A percentile compares a stretch with the other conserved stretches of the same genome.
These are phyloP conservation scores for Heterotilapia buettikoferi DNA, from an alignment of 2,113 vertebrate species.

Conservation along the genomic window DNA sequence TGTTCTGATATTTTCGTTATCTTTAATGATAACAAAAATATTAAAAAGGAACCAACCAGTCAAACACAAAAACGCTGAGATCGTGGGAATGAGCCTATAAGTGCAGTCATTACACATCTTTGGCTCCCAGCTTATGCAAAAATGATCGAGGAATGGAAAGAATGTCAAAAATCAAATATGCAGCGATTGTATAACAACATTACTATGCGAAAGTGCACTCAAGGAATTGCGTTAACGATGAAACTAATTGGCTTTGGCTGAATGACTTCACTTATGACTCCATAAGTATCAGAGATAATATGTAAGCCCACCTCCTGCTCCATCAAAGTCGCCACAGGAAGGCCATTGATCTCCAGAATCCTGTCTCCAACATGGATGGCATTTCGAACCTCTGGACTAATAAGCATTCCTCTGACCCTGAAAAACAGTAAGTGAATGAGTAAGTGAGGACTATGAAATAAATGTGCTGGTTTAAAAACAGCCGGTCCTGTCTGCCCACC, in stretches of 20 bases:
- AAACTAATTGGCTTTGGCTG: not conserved
- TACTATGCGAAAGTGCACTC: not conserved
- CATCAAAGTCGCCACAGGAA: slow-evolving; percentile 79
- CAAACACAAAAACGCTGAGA: not conserved
- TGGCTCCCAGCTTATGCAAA: slow-evolving; percentile 35
- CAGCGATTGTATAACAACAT: not conserved
- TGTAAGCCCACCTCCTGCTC: slow-evolving; percentile 82
- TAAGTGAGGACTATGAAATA: not conserved
- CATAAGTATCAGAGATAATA: not conserved
- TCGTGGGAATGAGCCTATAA: slow-evolving; percentile 1
- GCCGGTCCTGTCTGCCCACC: not conserved
- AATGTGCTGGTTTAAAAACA: not conserved
- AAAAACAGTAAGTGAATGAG: not conserved
- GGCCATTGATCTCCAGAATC: slow-evolving; percentile 94
- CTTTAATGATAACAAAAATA: not conserved
- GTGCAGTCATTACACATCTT: slow-evolving; percentile 15
- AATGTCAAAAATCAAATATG: slow-evolving; percentile 18
- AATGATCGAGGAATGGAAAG: slow-evolving; percentile 22
- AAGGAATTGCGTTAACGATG: not conserved
- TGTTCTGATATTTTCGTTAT: not conserved
- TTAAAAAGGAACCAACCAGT: not conserved
- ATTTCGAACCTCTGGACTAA: slow-evolving; percentile 88
- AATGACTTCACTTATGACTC: not conserved
- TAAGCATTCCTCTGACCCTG: slow-evolving; percentile 90
- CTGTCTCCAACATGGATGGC: slow-evolving; percentile 92